These are phyloP conservation scores for Brachionus paranguensis DNA, from an alignment of 1,140 invertebrate genomes.

Conservation along the genomic window DNA sequence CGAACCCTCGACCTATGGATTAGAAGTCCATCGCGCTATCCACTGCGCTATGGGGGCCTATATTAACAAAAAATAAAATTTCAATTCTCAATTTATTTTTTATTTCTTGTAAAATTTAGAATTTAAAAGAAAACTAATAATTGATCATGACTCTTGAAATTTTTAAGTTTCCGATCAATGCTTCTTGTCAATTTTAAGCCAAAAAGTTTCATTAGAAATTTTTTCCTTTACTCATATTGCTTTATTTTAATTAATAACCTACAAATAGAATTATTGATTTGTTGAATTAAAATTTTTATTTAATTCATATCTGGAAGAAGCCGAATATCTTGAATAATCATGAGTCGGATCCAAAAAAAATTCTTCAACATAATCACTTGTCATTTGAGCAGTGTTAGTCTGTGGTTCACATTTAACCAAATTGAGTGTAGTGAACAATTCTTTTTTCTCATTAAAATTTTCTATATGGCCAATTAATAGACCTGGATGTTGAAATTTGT, in stretches of 20 bases:
- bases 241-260: background rate
- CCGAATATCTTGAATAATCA: constrained; percentile 1
- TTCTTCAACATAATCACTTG: background rate
- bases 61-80: background rate
- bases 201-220: background rate
- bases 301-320: background rate
- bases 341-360: background rate
- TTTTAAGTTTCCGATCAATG: background rate
- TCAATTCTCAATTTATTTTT: no score
- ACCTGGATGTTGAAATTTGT: background rate
- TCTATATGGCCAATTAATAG: background rate
- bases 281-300: background rate
- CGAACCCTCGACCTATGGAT: constrained; percentile 26
- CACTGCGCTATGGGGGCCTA: background rate
- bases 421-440: background rate
- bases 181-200: background rate
- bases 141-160: no score
- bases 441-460: background rate
- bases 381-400: background rate
- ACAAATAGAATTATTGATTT: background rate
- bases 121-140: no score
- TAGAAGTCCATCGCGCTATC: constrained; percentile 24
- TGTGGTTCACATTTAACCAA: background rate
- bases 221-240: no score
- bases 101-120: no score